Base-by-base conservation (phyloP, 2,888 invertebrate species). In the Conchocele bisecta region DNA sequence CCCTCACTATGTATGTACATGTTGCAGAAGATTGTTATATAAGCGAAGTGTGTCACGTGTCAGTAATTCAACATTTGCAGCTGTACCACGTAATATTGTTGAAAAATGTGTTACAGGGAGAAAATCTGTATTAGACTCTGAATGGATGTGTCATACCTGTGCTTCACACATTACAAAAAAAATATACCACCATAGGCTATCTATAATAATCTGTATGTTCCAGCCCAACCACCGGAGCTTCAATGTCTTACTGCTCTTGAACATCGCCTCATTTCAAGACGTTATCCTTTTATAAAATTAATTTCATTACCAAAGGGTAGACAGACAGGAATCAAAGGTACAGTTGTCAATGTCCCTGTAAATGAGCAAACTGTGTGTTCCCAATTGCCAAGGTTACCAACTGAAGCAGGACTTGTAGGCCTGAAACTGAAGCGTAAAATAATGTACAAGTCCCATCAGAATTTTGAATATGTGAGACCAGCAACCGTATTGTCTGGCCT, bases 271-370 rank as follows among this genome's bases (percentile, higher is more conserved):
- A n/a, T 70, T 5, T 35, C 46, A 6, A 56, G 46, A 53, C 37
- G 63, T 39, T 61, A 61, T n/a, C 66, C 72, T 3, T 72, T 67
- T 28, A 72, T 72, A 67, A 72, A 72, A 37, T n/a, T 61, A 15
- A n/a, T 53, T 7, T 37, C 48, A 17, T 20, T 72, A n/a, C 67
- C 63, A 17, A 48, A 42, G 39, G 72, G 66, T 13, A 61, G 26
- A 46, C 72, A 72, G 58, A 61, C 17, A n/a, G 56, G 51, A 24
- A 24, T 61, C 6, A 33, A 20, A 13, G 72, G 72, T 20, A 29
- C n/a, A 13, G 66, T 72, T 37, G 33, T 72, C 3, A 67, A 72
- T 58, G 53, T 67, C 11, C 66, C 66, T 44, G 50, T 57, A 24
- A 31, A 71, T 48, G 20, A 11, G 13, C 44, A 72, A n/a, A 11